These are phyloP conservation scores for Synanthedon myopaeformis DNA, from an alignment of 2,888 invertebrate genomes.

Conservation along the genomic window DNA sequence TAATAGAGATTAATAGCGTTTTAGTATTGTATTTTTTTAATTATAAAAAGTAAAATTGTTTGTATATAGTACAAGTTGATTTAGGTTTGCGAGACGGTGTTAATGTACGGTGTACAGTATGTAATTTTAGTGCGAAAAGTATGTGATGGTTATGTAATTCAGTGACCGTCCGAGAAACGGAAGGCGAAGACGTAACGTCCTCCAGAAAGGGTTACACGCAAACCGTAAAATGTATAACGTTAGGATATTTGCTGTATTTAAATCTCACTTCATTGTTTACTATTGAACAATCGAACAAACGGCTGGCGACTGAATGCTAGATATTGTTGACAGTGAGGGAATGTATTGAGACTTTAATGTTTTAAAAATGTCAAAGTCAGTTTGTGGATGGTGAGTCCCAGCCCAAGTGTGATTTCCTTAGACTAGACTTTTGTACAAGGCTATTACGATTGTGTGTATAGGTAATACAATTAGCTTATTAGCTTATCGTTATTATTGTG, in stretches of 20 bases:
- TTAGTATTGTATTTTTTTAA: constrained; percentile 66
- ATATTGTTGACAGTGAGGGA: not conserved
- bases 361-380: constrained; percentile 17
- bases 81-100: constrained; percentile 52
- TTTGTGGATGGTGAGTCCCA: constrained; percentile 28
- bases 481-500: constrained; percentile 63
- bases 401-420: constrained; percentile 32
- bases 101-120: constrained; percentile 49
- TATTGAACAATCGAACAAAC: constrained; percentile 51
- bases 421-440: constrained; percentile 63
- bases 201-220: constrained; percentile 14
- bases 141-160: constrained; percentile 36
- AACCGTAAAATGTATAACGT: constrained; percentile 35
- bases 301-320: constrained; percentile 29
- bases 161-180: constrained; percentile 28
- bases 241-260: constrained; percentile 59
- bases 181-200: constrained; percentile 21
- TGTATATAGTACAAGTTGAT: constrained; percentile 70
- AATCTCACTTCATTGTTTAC: constrained; percentile 50
- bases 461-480: constrained; percentile 51
- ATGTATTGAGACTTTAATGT: not conserved
- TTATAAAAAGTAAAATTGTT: constrained; percentile 45
- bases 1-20: constrained; percentile 61
- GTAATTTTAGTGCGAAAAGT: constrained; percentile 30
- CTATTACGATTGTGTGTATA: constrained; percentile 55